These are phyloP conservation scores for Bos indicus DNA, from an alignment of 2,113 vertebrate genomes.

Conservation along the genomic window DNA sequence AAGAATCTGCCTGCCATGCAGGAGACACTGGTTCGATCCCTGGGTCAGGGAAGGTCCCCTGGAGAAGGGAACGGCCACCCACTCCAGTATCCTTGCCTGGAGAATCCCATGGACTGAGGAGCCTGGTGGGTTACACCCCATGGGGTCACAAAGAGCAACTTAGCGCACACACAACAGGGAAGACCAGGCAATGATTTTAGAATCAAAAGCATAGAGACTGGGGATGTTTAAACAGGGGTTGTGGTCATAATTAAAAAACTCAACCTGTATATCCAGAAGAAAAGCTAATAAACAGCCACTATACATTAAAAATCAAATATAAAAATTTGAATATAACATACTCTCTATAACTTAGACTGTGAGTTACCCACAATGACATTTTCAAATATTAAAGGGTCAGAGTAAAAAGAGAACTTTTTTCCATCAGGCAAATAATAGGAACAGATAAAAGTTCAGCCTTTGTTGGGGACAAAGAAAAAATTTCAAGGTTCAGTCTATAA, in stretches of 20 bases:
- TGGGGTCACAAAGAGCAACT: neutral
- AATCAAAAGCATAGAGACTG: neutral
- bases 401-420: neutral
- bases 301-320: neutral
- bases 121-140: neutral
- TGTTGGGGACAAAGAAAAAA: neutral
- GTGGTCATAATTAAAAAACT: too few species aligned
- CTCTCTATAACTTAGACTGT: neutral
- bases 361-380: neutral
- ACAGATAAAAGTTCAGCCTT: neutral
- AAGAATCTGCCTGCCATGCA: neutral
- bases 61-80: neutral
- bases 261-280: neutral
- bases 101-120: neutral
- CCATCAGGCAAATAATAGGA: neutral
- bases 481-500: neutral
- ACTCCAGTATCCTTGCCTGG: neutral
- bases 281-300: neutral
- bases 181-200: neutral
- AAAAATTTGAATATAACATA: neutral
- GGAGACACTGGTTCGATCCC: neutral
- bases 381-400: neutral
- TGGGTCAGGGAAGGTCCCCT: neutral
- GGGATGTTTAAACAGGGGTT: neutral
- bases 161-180: neutral